Base-by-base conservation (phyloP, 2,888 invertebrate genomes). In the Phalera bucephala region DNA sequence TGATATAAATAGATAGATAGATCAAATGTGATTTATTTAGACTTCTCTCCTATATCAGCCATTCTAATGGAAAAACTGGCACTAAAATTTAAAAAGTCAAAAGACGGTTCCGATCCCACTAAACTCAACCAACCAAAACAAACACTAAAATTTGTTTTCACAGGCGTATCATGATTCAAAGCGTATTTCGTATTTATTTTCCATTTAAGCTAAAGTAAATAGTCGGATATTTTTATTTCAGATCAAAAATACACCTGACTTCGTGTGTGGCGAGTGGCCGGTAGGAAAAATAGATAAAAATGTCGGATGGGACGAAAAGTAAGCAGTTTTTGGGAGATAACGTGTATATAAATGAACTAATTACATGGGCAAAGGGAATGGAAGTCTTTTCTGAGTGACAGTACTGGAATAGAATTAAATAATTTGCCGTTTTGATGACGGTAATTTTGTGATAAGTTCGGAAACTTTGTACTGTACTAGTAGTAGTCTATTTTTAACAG, bases 211-310 rank as follows among this genome's bases (percentile, higher is more conserved):
- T 49, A 47, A 55, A 64, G 52, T 49, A 55, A 63, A 57, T 50
- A 55, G 44, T 33, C 28, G 38, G 41, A 36, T 63, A 65, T 65
- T 62, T 63, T 59, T 48, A 52, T 43, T 44, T 45, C 40, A 39
- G 59, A 58, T 61, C 50, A 55, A 61, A 66, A 67, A 60, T 60
- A 60, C 42, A 52, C 44, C 44, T 53, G 43, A 45, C 69, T 48
- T 54, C 59, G 62, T 67, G 69, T 72, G 67, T 62, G 69, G 67
- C 43, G 36, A 33, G 29, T 36, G n/a, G 35, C 26, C 20, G 33
- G 23, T 30, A 40, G 40, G 45, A 54, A 52, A 52, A 62, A 51
- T 43, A 39, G 42, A 62, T 49, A 52, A 51, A 47, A 42, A 41
- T n/a, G 29, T 29, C 19, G 36, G 15, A 12, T 30, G 10, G 13